Conservation (phyloP, 35 echinoderm and acorn worm genomes). For the Hemicentrotus pulcherrimus region DNA sequence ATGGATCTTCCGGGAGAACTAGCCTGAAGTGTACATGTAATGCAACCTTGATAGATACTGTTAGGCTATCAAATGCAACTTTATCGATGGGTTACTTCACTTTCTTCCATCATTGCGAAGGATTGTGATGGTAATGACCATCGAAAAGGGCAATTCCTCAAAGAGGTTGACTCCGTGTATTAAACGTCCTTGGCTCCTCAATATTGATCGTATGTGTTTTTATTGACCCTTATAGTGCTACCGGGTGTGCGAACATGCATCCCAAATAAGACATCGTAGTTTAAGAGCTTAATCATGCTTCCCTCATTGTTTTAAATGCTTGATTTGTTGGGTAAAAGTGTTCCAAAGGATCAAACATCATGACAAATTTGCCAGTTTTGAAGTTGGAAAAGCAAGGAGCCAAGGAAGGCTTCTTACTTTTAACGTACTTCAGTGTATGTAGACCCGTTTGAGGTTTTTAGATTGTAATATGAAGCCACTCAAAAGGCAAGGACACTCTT, state of each 20-base stretch:
- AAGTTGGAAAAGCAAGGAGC: too few relatives aligned
- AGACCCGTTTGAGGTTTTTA: too few relatives aligned
- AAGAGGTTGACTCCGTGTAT: background rate
- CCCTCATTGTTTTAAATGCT: background rate
- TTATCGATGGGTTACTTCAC: background rate
- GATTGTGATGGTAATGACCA: slow-evolving; percentile 8
- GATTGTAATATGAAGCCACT: too few relatives aligned
- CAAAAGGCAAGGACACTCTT: too few relatives aligned
- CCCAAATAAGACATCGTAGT: background rate
- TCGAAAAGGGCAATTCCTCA: background rate
- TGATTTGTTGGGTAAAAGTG: too few relatives aligned
- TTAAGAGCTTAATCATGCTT: background rate
- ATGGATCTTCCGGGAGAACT: background rate
- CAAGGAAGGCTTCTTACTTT: too few relatives aligned
- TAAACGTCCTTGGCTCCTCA: background rate
- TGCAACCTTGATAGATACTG: background rate
- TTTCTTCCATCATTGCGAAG: background rate
- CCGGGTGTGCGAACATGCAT: background rate
- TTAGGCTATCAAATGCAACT: background rate
- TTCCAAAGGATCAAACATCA: too few relatives aligned
- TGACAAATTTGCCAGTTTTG: too few relatives aligned
- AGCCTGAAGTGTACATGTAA: background rate
- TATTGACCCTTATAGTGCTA: background rate
- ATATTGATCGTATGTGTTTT: background rate
- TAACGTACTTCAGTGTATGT: too few relatives aligned